Evolutionary conservation across 2,888 invertebrate species (phyloP).

Genomic region (Electrophaes corylata): DNA sequence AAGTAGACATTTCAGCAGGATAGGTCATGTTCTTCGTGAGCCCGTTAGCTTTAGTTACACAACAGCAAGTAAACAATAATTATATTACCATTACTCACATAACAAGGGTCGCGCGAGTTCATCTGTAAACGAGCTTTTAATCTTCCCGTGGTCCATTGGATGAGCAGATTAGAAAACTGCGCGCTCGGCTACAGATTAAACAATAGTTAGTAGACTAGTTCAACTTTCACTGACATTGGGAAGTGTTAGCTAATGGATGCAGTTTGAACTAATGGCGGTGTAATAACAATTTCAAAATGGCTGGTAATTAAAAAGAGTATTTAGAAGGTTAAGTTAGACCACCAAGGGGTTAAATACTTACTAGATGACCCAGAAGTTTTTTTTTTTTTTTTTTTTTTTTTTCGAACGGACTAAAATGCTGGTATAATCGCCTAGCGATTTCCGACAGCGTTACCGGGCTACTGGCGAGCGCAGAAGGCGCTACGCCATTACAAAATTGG

Average conservation of each 20-base stretch:
- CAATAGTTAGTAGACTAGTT: neutral
- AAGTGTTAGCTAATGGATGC: conserved; percentile 36
- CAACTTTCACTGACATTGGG: conserved; percentile 73
- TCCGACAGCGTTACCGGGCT: too few species aligned
- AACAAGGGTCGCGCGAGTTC: conserved; percentile 32
- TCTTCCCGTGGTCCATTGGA: conserved; percentile 44
- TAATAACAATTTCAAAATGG: conserved; percentile 5
- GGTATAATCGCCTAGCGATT: too few species aligned
- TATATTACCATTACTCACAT: conserved; percentile 32
- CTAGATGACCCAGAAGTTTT: neutral
- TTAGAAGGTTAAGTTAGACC: neutral
- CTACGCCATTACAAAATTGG: too few species aligned
- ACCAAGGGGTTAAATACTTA: neutral
- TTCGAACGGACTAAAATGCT: too few species aligned
- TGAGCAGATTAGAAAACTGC: conserved; percentile 65
- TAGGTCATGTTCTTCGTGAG: neutral
- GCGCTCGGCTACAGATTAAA: conserved; percentile 43
- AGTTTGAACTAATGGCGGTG: conserved; percentile 21
- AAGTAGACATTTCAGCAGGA: too few species aligned
- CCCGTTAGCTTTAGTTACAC: neutral
- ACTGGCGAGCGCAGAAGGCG: too few species aligned
- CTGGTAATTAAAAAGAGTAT: conserved; percentile 1
- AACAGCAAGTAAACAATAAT: conserved; percentile 26
- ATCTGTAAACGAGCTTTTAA: conserved; percentile 43
- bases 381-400: too few species aligned